These are phyloP conservation scores for Myripristis jacobus DNA, from an alignment of 2,797 vertebrate species.

Conservation along the genomic window DNA sequence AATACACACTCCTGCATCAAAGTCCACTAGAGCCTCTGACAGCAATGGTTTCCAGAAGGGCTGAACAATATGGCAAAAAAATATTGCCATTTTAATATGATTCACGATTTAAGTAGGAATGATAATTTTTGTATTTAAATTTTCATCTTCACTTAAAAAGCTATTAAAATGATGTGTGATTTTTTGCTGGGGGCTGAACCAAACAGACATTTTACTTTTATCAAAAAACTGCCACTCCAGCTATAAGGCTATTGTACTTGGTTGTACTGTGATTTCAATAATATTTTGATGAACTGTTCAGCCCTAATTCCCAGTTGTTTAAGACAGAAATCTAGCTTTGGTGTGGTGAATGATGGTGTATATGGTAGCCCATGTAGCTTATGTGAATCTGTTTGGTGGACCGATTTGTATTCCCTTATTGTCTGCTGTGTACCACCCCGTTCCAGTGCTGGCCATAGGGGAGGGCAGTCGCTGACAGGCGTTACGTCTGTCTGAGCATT, in stretches of 20 bases:
- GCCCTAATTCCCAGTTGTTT: slow-evolving; percentile 23
- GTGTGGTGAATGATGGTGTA: not conserved
- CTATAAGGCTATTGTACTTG: no score
- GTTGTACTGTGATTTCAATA: no score
- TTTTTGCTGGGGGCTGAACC: no score
- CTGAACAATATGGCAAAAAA: no score
- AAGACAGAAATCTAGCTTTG: not conserved
- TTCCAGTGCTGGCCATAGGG: slow-evolving; percentile 53
- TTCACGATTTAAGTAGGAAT: no score
- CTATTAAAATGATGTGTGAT: no score
- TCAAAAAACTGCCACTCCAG: no score
- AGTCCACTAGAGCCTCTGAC: slow-evolving; percentile 1
- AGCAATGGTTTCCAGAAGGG: slow-evolving; percentile 9
- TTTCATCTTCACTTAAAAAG: no score
- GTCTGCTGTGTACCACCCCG: slow-evolving; percentile 55
- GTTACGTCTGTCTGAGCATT: slow-evolving; percentile 63
- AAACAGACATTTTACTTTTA: no score
- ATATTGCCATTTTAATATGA: no score
- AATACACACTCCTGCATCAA: not conserved
- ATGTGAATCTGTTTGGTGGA: slow-evolving; percentile 12
- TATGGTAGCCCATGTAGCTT: not conserved
- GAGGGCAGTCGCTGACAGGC: slow-evolving; percentile 60
- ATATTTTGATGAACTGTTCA: no score
- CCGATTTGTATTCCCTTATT: slow-evolving; percentile 22
- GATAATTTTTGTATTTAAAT: no score